Evolutionary conservation across 2,888 invertebrate genomes (phyloP).

Genomic region (Alsophila aescularia): DNA sequence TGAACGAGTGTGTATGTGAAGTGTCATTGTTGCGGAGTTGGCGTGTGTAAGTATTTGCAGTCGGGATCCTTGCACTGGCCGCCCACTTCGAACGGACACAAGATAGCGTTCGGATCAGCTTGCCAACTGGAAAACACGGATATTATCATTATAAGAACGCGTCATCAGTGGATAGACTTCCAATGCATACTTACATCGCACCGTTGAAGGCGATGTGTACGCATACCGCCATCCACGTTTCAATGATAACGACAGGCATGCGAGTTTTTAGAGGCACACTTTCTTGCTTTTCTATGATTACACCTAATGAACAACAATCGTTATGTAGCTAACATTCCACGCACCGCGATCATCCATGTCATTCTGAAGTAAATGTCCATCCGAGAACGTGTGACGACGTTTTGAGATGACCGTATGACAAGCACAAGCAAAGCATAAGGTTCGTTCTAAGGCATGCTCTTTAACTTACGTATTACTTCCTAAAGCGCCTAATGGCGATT

Average conservation of each 20-base stretch:
- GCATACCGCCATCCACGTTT: slow-evolving; percentile 60
- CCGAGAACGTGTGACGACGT: not conserved
- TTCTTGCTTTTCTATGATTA: slow-evolving; percentile 51
- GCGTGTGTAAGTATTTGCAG: slow-evolving; percentile 80
- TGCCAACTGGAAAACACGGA: slow-evolving; percentile 71
- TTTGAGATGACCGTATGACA: slow-evolving; percentile 13
- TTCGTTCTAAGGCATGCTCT: not conserved
- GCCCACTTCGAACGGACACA: slow-evolving; percentile 79
- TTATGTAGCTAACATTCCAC: slow-evolving; percentile 30
- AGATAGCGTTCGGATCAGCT: slow-evolving; percentile 76
- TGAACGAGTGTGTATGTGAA: slow-evolving; percentile 44
- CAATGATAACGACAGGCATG: slow-evolving; percentile 46
- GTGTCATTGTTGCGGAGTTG: slow-evolving; percentile 63
- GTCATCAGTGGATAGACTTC: slow-evolving; percentile 51
- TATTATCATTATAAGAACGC: slow-evolving; percentile 4
- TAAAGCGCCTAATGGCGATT: slow-evolving; percentile 72
- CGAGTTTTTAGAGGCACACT: slow-evolving; percentile 50
- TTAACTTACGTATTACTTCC: slow-evolving; percentile 63
- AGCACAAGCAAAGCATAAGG: slow-evolving; percentile 15
- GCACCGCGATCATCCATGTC: slow-evolving; percentile 15
- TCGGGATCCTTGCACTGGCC: slow-evolving; percentile 80
- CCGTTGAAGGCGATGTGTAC: slow-evolving; percentile 60
- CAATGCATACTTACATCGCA: slow-evolving; percentile 72
- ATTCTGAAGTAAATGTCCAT: not conserved
- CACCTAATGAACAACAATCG: slow-evolving; percentile 48